Base-by-base conservation (phyloP, 2,888 invertebrate genomes). In the Chorisops tibialis region DNA sequence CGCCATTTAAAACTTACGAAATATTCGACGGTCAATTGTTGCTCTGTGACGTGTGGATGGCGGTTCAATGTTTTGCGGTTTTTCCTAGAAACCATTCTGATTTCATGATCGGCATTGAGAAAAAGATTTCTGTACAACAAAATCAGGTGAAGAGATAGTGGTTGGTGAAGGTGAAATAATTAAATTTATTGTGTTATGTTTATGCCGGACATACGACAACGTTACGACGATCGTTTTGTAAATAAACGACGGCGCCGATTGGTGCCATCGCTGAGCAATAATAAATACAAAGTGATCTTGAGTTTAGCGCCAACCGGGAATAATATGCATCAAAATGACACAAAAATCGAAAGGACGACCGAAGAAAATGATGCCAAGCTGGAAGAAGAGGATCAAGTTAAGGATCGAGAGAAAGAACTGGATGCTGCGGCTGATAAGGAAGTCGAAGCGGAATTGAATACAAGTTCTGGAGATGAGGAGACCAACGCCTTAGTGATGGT, bases 301-400 rank as follows among this genome's bases (percentile, higher is more conserved):
- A 7, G 9, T 7, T n/a, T 30, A 30, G 30, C 18, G 16, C 14
- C 6, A 56, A 56, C 14, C 14, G n/a, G 9, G 11, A 24, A 30
- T 56, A 72, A 68, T 69, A 69, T 70, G 69, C 69, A 67, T 58
- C 62, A 69, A 65, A 68, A 76, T 69, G 73, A 73, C 69, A 67
- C 67, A 61, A 49, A 66, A 59, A 67, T 65, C 70, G 67, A 67
- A 65, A 63, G 67, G 67, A 68, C 71, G 68, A 64, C 64, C 67
- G 66, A 69, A 68, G 65, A 66, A 61, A 62, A 68, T 67, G 66
- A 68, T 65, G 59, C 67, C 66, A 62, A 69, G 66, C 60, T 70
- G 69, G 70, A 69, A 67, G 69, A 70, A 67, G 62, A 63, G 67
- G 48, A 66, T 61, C n/a, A 48, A 49, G 69, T 69, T 66, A 62